Evolutionary conservation across 2,113 vertebrate genomes (phyloP).

Genomic region (Chloroceryle aenea): DNA sequence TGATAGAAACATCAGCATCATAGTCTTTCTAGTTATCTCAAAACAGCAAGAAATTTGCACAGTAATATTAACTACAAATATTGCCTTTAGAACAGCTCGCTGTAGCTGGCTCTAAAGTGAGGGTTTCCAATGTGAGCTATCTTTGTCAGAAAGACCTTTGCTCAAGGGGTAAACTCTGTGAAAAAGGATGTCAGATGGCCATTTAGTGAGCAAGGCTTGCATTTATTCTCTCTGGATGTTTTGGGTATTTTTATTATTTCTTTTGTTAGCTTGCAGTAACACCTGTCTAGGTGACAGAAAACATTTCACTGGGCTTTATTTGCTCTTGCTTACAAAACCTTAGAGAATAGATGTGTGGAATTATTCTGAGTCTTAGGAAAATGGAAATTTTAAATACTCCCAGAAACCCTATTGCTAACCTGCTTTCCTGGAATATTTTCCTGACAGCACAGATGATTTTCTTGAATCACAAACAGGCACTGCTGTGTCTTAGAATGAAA

Average conservation of each 20-base stretch:
- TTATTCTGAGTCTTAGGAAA: slow-evolving; percentile 6
- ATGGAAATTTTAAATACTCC: background rate
- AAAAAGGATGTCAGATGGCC: slow-evolving; percentile 48
- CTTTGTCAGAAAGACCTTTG: slow-evolving; percentile 14
- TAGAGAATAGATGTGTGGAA: background rate
- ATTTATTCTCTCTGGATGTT: slow-evolving; percentile 25
- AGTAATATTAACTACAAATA: slow-evolving; percentile 28
- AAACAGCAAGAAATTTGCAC: slow-evolving; percentile 7
- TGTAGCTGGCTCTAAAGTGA: background rate
- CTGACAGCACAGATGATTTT: background rate
- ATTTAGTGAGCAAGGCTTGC: background rate
- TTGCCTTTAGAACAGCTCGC: slow-evolving; percentile 13
- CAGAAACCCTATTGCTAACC: background rate
- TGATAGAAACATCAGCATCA: background rate
- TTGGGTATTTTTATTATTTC: slow-evolving; percentile 22
- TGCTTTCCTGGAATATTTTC: background rate
- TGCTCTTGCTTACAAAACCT: slow-evolving; percentile 24
- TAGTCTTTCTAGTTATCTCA: background rate
- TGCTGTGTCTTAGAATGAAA: background rate
- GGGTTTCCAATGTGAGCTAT: slow-evolving; percentile 14
- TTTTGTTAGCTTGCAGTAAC: slow-evolving; percentile 65
- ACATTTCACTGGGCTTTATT: slow-evolving; percentile 44
- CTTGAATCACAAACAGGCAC: background rate
- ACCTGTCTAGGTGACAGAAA: slow-evolving; percentile 52
- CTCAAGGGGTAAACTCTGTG: background rate